phyloP scores from a whole-genome alignment of 1,140 invertebrate species.

The Lasaia peninsularis region DNA sequence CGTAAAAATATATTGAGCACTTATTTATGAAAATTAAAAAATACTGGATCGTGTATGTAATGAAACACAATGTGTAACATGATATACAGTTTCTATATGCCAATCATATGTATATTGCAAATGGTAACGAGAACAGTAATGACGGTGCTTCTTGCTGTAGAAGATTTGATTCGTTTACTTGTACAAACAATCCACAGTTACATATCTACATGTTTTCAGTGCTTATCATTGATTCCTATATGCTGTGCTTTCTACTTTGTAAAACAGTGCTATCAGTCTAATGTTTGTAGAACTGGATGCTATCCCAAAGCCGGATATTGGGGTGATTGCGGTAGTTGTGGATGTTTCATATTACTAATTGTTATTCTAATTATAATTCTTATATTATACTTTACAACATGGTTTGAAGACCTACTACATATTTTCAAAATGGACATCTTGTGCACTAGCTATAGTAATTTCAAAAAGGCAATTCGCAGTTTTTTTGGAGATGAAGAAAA shows the following conservation, averaged over 20 bases:
- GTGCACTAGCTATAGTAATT: neutral
- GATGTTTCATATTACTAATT: conserved; percentile 17
- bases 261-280: conserved; percentile 23
- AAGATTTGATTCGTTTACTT: conserved; percentile 33
- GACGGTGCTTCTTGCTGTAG: conserved; percentile 28
- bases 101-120: conserved; percentile 29
- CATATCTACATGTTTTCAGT: conserved; percentile 28
- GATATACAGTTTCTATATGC: conserved; percentile 20
- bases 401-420: conserved; percentile 20
- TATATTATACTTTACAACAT: conserved; percentile 21
- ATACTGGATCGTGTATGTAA: too few relatives aligned
- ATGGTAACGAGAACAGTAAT: conserved; percentile 28
- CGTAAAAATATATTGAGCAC: too few relatives aligned
- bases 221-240: conserved; percentile 29
- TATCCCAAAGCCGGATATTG: conserved; percentile 21
- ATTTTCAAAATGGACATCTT: neutral
- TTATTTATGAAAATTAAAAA: too few relatives aligned
- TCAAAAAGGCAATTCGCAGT: neutral
- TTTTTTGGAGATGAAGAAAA: neutral
- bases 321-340: conserved; percentile 11
- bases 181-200: conserved; percentile 31
- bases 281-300: conserved; percentile 21
- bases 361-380: conserved; percentile 18
- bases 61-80: neutral
- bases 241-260: conserved; percentile 26